Conservation (phyloP, 2,888 invertebrate genomes). For the Sinelater perroti region DNA sequence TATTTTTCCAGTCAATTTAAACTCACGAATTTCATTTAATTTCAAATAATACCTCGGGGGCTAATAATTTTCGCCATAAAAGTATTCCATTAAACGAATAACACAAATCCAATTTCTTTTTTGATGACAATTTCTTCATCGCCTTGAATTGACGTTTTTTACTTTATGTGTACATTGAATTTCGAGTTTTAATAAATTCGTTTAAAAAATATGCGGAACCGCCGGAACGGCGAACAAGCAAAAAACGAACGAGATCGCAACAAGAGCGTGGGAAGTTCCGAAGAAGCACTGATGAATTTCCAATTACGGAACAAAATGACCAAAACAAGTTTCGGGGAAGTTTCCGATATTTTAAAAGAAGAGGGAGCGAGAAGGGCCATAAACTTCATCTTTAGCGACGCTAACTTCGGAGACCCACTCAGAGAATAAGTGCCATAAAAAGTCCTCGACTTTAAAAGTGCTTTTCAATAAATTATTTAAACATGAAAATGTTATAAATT, state of each 20-base stretch:
- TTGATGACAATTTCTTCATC: constrained; percentile 44
- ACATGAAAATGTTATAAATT: constrained; percentile 56
- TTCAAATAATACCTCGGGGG: constrained; percentile 47
- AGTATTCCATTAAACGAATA: constrained; percentile 49
- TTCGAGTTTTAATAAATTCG: constrained; percentile 12
- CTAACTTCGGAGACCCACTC: constrained; percentile 51
- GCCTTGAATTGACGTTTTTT: constrained; percentile 13
- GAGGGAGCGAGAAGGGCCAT: constrained; percentile 51
- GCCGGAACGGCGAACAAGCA: neutral
- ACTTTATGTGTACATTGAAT: constrained; percentile 8
- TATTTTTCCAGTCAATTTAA: constrained; percentile 48
- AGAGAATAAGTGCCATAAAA: constrained; percentile 56
- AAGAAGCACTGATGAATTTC: constrained; percentile 3
- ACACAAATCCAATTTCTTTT: constrained; percentile 50
- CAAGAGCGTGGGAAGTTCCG: neutral
- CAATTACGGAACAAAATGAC: constrained; percentile 24
- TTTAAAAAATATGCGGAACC: neutral
- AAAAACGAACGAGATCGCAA: neutral
- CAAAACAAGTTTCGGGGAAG: constrained; percentile 36
- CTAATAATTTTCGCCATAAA: constrained; percentile 49
- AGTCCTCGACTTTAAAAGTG: constrained; percentile 57
- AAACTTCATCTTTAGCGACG: constrained; percentile 54
- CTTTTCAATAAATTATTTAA: constrained; percentile 59
- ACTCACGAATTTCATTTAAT: constrained; percentile 48
- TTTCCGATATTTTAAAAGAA: constrained; percentile 49